Conservation (phyloP, 2,888 invertebrate species). For the Ellobium chinense region DNA sequence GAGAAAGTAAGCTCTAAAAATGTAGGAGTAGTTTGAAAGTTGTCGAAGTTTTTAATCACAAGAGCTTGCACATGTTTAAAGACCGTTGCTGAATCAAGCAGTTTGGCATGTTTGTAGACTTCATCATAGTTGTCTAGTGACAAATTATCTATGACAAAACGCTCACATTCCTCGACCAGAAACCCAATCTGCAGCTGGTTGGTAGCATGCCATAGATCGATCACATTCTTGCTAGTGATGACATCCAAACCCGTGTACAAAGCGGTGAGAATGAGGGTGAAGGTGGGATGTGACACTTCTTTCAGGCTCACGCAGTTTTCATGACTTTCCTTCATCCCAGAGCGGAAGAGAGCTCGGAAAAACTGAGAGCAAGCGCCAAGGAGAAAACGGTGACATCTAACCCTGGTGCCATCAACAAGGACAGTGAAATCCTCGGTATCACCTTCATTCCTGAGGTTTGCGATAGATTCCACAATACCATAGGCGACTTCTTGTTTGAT, state of each 20-base stretch:
- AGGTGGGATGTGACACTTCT: neutral
- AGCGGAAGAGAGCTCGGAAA: slow-evolving; percentile 3
- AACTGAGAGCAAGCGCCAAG: neutral
- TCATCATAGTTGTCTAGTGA: neutral
- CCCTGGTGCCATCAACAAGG: neutral
- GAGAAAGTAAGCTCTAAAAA: neutral
- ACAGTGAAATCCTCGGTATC: slow-evolving; percentile 4
- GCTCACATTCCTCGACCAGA: neutral
- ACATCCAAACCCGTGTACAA: neutral
- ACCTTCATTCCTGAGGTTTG: neutral
- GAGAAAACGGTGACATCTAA: slow-evolving; percentile 3
- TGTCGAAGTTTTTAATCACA: neutral
- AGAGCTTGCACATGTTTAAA: neutral
- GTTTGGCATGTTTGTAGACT: neutral
- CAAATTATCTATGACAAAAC: neutral
- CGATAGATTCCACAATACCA: neutral
- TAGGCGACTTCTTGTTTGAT: neutral
- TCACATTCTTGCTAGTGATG: neutral
- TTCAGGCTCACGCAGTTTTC: neutral
- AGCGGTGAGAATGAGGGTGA: neutral
- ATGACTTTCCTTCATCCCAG: neutral
- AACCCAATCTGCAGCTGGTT: neutral
- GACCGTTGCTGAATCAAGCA: neutral
- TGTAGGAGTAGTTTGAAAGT: neutral
- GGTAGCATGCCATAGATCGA: slow-evolving; percentile 3